phyloP scores from a whole-genome alignment of 2,113 vertebrate genomes.

The Cryptotis parvus region DNA sequence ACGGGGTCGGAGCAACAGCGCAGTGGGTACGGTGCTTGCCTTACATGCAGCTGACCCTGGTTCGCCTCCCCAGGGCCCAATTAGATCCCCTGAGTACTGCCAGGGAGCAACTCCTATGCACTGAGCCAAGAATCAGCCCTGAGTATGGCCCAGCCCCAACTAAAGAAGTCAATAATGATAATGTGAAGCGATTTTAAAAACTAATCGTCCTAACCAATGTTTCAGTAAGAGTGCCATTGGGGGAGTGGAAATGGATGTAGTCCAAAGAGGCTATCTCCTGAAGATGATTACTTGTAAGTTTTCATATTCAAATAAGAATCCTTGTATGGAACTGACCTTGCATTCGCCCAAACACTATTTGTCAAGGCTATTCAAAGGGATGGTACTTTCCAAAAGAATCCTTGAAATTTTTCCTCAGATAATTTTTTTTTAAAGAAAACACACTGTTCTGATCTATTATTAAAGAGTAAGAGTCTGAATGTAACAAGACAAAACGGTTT shows the following conservation, averaged over 20 bases:
- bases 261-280: neutral
- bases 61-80: too few species aligned
- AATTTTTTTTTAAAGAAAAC: conserved; percentile 22
- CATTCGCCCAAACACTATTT: conserved; percentile 44
- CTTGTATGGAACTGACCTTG: neutral
- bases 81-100: too few species aligned
- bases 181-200: conserved; percentile 27
- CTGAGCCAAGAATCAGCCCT: too few species aligned
- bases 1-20: too few species aligned
- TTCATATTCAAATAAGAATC: conserved; percentile 8
- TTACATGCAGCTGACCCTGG: too few species aligned
- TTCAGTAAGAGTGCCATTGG: neutral
- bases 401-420: conserved; percentile 44
- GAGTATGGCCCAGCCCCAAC: too few species aligned
- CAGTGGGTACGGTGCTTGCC: too few species aligned
- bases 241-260: neutral
- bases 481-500: neutral
- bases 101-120: too few species aligned
- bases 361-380: conserved; percentile 27
- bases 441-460: conserved; percentile 9
- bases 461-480: conserved; percentile 13
- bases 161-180: neutral
- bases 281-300: conserved; percentile 15
- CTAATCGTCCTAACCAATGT: neutral
- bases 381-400: conserved; percentile 54